These are phyloP conservation scores for Acronicta alni DNA, from an alignment of 2,888 invertebrate genomes.

Conservation along the genomic window DNA sequence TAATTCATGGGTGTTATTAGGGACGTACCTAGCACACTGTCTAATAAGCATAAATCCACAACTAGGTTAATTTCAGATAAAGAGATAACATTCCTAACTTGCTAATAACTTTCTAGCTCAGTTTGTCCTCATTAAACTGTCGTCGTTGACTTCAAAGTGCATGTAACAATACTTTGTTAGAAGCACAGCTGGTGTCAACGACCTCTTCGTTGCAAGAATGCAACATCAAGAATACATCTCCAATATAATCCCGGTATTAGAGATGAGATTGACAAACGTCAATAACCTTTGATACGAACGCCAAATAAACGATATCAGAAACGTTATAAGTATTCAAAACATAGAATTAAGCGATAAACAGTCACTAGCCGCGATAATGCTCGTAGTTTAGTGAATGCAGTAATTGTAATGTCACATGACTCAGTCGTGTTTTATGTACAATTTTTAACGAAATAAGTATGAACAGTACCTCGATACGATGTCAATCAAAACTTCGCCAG, in stretches of 20 bases:
- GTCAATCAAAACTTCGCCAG: slow-evolving; percentile 86
- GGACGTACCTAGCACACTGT: neutral
- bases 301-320: slow-evolving; percentile 48
- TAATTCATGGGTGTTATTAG: too few relatives aligned
- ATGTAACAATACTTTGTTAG: slow-evolving; percentile 22
- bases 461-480: slow-evolving; percentile 83
- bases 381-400: slow-evolving; percentile 58
- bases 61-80: neutral
- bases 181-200: slow-evolving; percentile 44
- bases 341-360: slow-evolving; percentile 50
- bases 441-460: slow-evolving; percentile 57
- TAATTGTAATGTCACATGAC: slow-evolving; percentile 65
- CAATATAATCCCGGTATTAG: slow-evolving; percentile 20
- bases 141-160: slow-evolving; percentile 14
- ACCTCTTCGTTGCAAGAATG: slow-evolving; percentile 43
- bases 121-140: neutral
- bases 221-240: slow-evolving; percentile 33
- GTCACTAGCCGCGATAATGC: slow-evolving; percentile 57
- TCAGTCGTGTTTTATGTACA: slow-evolving; percentile 59
- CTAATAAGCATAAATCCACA: neutral
- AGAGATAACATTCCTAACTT: slow-evolving; percentile 15
- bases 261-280: slow-evolving; percentile 45
- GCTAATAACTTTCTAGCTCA: slow-evolving; percentile 4
- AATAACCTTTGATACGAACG: slow-evolving; percentile 52
- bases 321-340: slow-evolving; percentile 50